Percentiles rank a stretch among this genome's conserved stretches.
These are phyloP conservation scores for Arremon brunneinucha DNA, from an alignment of 2,797 vertebrate genomes.

Conservation along the genomic window DNA sequence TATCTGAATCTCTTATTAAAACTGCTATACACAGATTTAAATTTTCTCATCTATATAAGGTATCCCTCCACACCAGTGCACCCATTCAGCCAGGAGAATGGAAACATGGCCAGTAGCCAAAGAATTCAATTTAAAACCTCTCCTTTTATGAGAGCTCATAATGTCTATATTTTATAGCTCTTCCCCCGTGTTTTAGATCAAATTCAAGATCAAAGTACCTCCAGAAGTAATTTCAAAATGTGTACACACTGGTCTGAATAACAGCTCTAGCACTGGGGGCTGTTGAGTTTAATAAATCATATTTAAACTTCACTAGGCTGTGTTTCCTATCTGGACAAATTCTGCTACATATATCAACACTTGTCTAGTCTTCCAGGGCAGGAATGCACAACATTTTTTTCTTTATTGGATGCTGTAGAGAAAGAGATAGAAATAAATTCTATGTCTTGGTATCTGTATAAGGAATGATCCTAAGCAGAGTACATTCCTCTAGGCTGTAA, in stretches of 20 bases:
- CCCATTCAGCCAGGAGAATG: background rate
- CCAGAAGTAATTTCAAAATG: background rate
- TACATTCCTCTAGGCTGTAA: background rate
- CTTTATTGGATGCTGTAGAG: background rate
- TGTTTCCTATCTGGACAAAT: background rate
- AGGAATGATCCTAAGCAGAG: constrained; percentile 20
- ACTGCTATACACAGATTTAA: background rate
- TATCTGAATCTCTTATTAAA: background rate
- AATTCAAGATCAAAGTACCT: constrained; percentile 4
- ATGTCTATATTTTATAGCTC: background rate
- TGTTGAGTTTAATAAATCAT: background rate
- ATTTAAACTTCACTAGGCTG: background rate
- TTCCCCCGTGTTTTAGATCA: background rate
- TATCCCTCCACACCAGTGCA: background rate
- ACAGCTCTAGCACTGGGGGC: background rate
- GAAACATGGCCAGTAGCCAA: constrained; percentile 50
- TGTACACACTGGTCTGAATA: background rate
- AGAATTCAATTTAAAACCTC: constrained; percentile 16
- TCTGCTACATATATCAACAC: background rate
- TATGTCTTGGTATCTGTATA: background rate
- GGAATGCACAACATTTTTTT: background rate
- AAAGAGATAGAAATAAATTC: background rate
- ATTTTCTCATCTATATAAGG: constrained; percentile 56
- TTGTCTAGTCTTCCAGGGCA: background rate
- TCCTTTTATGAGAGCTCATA: background rate